These are phyloP conservation scores for Congeria kusceri DNA, from an alignment of 2,888 invertebrate genomes.

Conservation along the genomic window DNA sequence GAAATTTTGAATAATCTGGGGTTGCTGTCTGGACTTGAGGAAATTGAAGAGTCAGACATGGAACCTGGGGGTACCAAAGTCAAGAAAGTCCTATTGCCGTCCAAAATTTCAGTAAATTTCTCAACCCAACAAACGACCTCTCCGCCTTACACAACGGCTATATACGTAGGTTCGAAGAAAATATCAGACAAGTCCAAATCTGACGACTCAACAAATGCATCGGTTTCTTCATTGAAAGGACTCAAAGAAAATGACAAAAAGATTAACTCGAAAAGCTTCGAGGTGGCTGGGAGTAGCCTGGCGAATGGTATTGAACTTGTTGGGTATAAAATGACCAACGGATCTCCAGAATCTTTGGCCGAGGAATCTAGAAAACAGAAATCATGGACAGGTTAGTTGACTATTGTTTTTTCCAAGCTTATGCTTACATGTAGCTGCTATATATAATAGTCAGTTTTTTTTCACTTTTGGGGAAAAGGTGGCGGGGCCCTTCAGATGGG, in stretches of 20 bases:
- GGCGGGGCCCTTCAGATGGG: too few relatives aligned
- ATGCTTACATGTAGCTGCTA: too few relatives aligned
- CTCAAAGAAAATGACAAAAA: not conserved
- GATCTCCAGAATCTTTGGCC: not conserved
- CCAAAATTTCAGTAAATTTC: not conserved
- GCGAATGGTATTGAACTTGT: constrained; percentile 31
- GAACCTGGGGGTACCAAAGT: too few relatives aligned
- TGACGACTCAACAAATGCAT: not conserved
- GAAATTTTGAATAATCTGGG: too few relatives aligned
- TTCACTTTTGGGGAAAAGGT: too few relatives aligned
- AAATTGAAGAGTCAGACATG: too few relatives aligned
- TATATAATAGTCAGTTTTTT: too few relatives aligned
- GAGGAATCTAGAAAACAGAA: constrained; percentile 8
- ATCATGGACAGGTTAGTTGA: constrained; percentile 1
- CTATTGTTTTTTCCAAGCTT: too few relatives aligned
- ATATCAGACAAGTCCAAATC: not conserved
- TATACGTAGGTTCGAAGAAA: not conserved
- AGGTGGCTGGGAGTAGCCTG: not conserved
- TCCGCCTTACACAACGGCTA: not conserved
- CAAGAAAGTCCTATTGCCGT: not conserved
- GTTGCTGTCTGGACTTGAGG: too few relatives aligned
- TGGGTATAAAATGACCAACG: constrained; percentile 36
- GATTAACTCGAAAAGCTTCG: not conserved
- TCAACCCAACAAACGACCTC: not conserved
- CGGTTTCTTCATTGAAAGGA: not conserved